Evolutionary conservation across 1,140 invertebrate species (phyloP).

Genomic region (Leptinotarsa undecemlineata): DNA sequence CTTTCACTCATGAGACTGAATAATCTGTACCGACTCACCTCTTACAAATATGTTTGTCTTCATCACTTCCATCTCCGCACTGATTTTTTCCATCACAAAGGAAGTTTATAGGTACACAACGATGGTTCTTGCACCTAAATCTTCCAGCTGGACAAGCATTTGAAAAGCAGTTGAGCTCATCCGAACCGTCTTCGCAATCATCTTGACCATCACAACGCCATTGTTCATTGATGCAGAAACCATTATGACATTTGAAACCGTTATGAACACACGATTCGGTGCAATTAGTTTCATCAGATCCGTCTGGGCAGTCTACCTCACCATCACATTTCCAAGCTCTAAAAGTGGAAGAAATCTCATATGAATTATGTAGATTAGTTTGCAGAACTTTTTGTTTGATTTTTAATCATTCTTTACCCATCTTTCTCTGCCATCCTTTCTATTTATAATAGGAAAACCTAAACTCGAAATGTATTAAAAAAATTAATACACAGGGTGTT

Average conservation of each 20-base stretch:
- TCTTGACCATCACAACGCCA: conserved; percentile 69
- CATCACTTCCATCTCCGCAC: conserved; percentile 78
- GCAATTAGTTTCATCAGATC: conserved; percentile 65
- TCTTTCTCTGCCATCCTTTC: too few relatives aligned
- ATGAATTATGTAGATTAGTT: background rate
- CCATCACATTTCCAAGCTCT: conserved; percentile 66
- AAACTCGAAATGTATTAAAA: too few relatives aligned
- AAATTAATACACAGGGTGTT: too few relatives aligned
- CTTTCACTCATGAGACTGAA: background rate
- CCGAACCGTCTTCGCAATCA: conserved; percentile 66
- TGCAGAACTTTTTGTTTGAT: too few relatives aligned
- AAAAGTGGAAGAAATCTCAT: background rate
- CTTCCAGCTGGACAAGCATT: conserved; percentile 49
- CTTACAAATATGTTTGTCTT: conserved; percentile 64
- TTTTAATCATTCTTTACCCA: too few relatives aligned
- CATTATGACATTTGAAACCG: conserved; percentile 59
- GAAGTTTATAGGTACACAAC: conserved; percentile 67
- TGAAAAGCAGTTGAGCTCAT: conserved; percentile 60
- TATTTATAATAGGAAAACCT: too few relatives aligned
- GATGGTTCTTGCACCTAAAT: conserved; percentile 67
- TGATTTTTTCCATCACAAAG: conserved; percentile 73
- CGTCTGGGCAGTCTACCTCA: conserved; percentile 66
- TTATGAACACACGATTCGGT: conserved; percentile 54
- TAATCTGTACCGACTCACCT: conserved; percentile 43
- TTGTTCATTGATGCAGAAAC: conserved; percentile 62